phyloP scores from a whole-genome alignment of 2,888 invertebrate species.

The Sussaba pulchella region DNA sequence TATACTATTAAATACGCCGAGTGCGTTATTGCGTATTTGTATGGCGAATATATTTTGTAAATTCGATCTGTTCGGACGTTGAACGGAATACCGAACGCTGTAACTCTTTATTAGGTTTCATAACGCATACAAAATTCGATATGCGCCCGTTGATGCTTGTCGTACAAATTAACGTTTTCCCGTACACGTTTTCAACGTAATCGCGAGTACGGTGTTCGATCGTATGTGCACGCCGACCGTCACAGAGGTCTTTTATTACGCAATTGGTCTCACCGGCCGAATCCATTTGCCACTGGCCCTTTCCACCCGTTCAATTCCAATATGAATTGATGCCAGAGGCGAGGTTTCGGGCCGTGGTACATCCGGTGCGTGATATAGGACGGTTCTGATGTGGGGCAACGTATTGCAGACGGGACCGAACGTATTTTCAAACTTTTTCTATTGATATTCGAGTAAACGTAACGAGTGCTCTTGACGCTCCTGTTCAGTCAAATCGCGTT shows the following conservation, averaged over 20 bases:
- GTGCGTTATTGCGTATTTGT: too few relatives aligned
- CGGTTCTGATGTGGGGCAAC: not conserved
- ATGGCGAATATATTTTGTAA: not conserved
- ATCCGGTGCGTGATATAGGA: constrained; percentile 43
- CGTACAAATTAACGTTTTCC: constrained; percentile 55
- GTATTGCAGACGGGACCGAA: not conserved
- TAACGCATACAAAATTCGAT: constrained; percentile 38
- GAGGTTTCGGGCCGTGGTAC: constrained; percentile 23
- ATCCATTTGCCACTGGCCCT: constrained; percentile 61
- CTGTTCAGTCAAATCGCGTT: constrained; percentile 6
- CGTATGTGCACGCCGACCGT: not conserved
- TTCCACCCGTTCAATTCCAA: constrained; percentile 32
- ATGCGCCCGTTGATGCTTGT: constrained; percentile 41
- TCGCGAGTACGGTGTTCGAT: constrained; percentile 27
- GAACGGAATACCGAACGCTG: constrained; percentile 1
- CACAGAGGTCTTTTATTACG: constrained; percentile 56
- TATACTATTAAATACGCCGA: too few relatives aligned
- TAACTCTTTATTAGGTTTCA: constrained; percentile 6
- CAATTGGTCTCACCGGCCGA: constrained; percentile 56
- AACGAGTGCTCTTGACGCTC: constrained; percentile 42
- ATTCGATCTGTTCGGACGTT: not conserved
- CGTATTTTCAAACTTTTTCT: constrained; percentile 40
- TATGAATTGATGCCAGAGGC: constrained; percentile 50
- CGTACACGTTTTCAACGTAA: constrained; percentile 22
- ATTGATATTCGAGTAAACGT: constrained; percentile 39